phyloP scores from a whole-genome alignment of 2,888 invertebrate genomes.

The Hylaea fasciaria region DNA sequence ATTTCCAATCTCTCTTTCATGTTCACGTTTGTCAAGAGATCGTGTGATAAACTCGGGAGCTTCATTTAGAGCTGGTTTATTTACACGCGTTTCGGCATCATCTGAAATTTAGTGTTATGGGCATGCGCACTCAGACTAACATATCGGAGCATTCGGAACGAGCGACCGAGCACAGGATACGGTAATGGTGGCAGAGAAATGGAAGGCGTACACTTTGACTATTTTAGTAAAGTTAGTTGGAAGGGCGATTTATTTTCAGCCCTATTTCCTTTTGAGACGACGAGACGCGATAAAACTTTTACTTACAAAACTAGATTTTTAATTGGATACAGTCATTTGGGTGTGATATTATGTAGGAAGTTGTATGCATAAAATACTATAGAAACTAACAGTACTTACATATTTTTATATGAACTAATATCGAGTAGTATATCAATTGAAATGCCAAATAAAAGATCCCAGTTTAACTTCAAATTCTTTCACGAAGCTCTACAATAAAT shows the following conservation, averaged over 20 bases:
- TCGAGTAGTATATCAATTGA: no score
- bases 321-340: conserved; percentile 45
- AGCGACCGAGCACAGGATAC: conserved; percentile 84
- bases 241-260: conserved; percentile 82
- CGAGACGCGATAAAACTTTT: conserved; percentile 51
- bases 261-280: conserved; percentile 76
- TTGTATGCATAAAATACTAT: conserved; percentile 6
- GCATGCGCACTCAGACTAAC: conserved; percentile 60
- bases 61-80: conserved; percentile 27
- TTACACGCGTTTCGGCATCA: conserved; percentile 31
- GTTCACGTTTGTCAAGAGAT: conserved; percentile 25
- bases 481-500: conserved; percentile 11
- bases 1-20: conserved; percentile 22
- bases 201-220: conserved; percentile 74
- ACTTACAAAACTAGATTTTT: conserved; percentile 50
- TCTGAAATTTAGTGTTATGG: conserved; percentile 54
- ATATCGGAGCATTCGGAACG: conserved; percentile 52
- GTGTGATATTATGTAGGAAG: conserved; percentile 45
- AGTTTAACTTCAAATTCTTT: no score
- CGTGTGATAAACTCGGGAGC: conserved; percentile 31
- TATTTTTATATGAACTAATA: no score
- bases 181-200: conserved; percentile 79
- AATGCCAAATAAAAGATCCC: conserved; percentile 6
- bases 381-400: no score
- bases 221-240: conserved; percentile 78